Percentiles rank a stretch among this genome's conserved stretches.
Conservation (phyloP, 2,797 vertebrate genomes). For the Poecilia gillii region DNA sequence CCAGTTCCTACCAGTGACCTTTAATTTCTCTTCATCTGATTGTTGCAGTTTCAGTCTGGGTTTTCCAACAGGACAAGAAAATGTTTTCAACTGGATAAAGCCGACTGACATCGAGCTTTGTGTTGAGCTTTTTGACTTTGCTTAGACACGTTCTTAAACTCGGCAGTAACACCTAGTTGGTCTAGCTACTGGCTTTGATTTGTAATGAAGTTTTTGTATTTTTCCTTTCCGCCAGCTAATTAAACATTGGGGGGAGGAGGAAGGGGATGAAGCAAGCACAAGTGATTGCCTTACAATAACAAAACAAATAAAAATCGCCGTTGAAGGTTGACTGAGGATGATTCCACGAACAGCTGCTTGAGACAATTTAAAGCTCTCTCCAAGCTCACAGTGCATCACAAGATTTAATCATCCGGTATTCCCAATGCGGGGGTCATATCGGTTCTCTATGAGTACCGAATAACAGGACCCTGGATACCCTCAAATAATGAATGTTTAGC, state of each 20-base stretch:
- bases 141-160: slow-evolving; percentile 8
- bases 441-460: not conserved
- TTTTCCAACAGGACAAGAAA: not conserved
- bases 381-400: not conserved
- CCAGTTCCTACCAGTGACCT: not conserved
- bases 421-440: slow-evolving; percentile 4
- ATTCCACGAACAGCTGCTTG: not conserved
- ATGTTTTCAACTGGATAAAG: not conserved
- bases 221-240: not conserved
- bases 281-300: not conserved
- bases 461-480: slow-evolving; percentile 4
- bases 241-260: not conserved
- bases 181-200: slow-evolving; percentile 18
- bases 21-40: not conserved
- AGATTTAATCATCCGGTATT: slow-evolving; percentile 5
- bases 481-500: slow-evolving; percentile 3
- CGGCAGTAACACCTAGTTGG: slow-evolving; percentile 12
- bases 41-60: not conserved
- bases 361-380: not conserved
- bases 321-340: not conserved
- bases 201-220: not conserved
- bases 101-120: not conserved
- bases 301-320: not conserved
- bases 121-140: not conserved
- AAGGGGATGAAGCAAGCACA: not conserved